These are phyloP conservation scores for Arremon brunneinucha DNA, from an alignment of 2,797 vertebrate species.

Conservation along the genomic window DNA sequence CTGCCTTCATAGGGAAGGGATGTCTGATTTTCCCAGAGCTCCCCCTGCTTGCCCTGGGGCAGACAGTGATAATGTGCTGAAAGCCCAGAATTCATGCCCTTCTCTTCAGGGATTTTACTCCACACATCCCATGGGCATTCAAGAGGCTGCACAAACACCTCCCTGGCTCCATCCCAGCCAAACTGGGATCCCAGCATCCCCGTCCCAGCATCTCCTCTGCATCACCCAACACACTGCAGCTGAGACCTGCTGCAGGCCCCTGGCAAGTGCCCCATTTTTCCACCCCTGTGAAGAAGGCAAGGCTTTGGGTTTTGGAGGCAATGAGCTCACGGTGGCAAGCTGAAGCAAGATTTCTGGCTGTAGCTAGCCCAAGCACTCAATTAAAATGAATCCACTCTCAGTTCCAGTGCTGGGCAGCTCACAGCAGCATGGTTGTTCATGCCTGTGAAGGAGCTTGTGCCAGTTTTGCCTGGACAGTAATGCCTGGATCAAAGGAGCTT, in stretches of 20 bases:
- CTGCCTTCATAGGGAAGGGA: background rate
- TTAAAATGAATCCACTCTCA: background rate
- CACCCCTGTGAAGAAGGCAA: background rate
- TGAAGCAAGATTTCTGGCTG: background rate
- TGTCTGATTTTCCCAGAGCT: background rate
- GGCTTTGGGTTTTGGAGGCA: background rate
- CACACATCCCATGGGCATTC: background rate
- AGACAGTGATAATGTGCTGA: background rate
- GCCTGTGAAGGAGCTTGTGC: background rate
- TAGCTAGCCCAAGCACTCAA: background rate
- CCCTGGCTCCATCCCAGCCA: background rate
- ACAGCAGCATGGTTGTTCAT: background rate
- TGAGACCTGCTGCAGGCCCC: background rate
- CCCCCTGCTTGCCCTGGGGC: fast-evolving
- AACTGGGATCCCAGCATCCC: background rate
- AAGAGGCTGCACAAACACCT: background rate
- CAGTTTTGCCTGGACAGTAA: constrained; percentile 13
- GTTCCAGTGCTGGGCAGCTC: background rate
- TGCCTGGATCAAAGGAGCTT: constrained; percentile 3
- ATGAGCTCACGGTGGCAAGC: background rate
- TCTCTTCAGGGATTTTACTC: background rate
- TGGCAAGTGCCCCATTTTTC: background rate
- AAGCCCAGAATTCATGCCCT: background rate
- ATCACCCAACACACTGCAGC: background rate
- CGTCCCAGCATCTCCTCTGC: fast-evolving